Conservation (phyloP, 1,140 invertebrate genomes). For the Pseudomyrmex pallidus region DNA sequence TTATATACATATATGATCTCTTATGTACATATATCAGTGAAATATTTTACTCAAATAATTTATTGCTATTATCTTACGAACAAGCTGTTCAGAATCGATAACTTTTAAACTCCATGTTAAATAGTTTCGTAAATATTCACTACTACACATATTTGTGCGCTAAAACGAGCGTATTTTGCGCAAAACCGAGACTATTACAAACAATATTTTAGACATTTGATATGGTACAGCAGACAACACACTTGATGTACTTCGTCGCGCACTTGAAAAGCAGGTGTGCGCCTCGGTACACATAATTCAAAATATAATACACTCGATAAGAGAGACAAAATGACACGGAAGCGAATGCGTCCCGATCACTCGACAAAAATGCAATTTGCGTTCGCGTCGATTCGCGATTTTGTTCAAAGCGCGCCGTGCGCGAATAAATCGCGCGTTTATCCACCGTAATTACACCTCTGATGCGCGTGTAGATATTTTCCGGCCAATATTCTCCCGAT, state of each 20-base stretch:
- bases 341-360: constrained; percentile 25
- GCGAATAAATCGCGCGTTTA: constrained; percentile 47
- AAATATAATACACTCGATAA: constrained; percentile 55
- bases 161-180: constrained; percentile 9
- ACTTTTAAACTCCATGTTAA: constrained; percentile 39
- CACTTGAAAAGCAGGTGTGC: constrained; percentile 40
- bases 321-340: constrained; percentile 34
- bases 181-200: constrained; percentile 8
- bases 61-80: not conserved
- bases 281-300: constrained; percentile 31
- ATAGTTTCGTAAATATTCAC: constrained; percentile 1
- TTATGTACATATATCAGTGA: no score
- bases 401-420: constrained; percentile 25
- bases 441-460: constrained; percentile 32
- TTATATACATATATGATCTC: no score
- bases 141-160: not conserved
- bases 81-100: not conserved
- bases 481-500: constrained; percentile 55
- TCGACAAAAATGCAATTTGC: constrained; percentile 58
- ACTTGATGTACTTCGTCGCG: constrained; percentile 34
- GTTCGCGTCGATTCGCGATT: constrained; percentile 25
- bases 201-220: constrained; percentile 13
- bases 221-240: constrained; percentile 12
- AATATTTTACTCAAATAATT: not conserved
- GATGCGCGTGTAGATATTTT: constrained; percentile 23